Evolutionary conservation across 2,113 vertebrate genomes (phyloP).

Genomic region (Forbesichthys agassizii): DNA sequence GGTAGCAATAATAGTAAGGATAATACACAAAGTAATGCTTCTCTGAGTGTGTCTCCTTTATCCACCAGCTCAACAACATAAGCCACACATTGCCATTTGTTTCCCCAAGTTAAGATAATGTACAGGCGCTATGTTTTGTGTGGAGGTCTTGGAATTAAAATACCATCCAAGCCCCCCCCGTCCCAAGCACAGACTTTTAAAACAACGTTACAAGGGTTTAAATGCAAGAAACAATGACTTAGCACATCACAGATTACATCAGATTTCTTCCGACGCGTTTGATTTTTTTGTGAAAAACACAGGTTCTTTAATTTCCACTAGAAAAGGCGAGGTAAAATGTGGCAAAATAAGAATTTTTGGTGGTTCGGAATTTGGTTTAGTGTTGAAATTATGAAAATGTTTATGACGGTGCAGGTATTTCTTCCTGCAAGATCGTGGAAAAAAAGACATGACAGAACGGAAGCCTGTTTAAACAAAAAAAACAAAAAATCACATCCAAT

Average conservation of each 20-base stretch:
- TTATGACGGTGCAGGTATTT: constrained; percentile 32
- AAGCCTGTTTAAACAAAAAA: constrained; percentile 42
- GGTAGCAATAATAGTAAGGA: constrained; percentile 24
- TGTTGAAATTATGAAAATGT: constrained; percentile 24
- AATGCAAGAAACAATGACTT: constrained; percentile 42
- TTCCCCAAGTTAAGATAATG: constrained; percentile 17
- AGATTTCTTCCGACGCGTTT: constrained; percentile 45
- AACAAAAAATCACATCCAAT: constrained; percentile 37
- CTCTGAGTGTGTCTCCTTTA: constrained; percentile 72
- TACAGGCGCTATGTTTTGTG: constrained; percentile 44
- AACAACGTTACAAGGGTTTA: constrained; percentile 44
- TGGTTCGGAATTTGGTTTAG: neutral
- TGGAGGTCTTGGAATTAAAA: constrained; percentile 42
- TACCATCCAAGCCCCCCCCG: constrained; percentile 4
- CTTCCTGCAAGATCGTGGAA: constrained; percentile 42
- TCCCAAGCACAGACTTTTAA: constrained; percentile 28
- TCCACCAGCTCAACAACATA: constrained; percentile 58
- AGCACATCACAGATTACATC: constrained; percentile 15
- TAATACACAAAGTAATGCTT: constrained; percentile 55
- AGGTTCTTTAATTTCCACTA: constrained; percentile 17
- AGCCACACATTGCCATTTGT: constrained; percentile 54
- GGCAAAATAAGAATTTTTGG: constrained; percentile 32
- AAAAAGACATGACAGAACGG: constrained; percentile 73
- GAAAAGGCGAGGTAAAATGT: constrained; percentile 16
- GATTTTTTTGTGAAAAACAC: constrained; percentile 10